Evolutionary conservation across 2,797 vertebrate species (phyloP).

Genomic region (Heteromormyrus szaboi): DNA sequence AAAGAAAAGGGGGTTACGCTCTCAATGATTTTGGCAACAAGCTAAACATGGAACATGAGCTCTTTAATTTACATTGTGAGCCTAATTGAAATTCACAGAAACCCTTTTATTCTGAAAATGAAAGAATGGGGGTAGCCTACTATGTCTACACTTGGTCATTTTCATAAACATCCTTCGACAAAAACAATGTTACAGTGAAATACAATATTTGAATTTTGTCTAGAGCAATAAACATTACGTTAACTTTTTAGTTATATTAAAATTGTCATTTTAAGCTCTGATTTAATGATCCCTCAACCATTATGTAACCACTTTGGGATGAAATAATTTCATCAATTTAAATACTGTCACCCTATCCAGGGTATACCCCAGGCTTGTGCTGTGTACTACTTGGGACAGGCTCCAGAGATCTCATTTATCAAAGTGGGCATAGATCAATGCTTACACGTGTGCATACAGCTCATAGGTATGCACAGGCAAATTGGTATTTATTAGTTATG

Average conservation of each 20-base stretch:
- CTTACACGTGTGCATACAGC: background rate
- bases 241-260: background rate
- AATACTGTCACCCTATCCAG: background rate
- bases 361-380: background rate
- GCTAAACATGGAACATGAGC: background rate
- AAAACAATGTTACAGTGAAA: background rate
- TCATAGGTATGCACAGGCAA: background rate
- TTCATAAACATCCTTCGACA: background rate
- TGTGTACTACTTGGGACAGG: background rate
- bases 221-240: background rate
- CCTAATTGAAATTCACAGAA: background rate
- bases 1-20: background rate
- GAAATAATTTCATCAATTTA: background rate
- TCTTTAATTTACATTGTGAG: background rate
- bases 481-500: background rate
- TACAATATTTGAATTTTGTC: background rate
- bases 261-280: background rate
- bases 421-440: background rate
- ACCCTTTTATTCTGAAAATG: background rate
- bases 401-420: background rate
- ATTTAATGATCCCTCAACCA: background rate
- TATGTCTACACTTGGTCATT: background rate
- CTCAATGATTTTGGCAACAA: background rate
- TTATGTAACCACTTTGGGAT: background rate
- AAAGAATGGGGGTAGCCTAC: background rate